Evolutionary conservation across 2,113 vertebrate genomes (phyloP), one percentile per base, ranked within the genome.

Genomic region (Strigops habroptila): DNA sequence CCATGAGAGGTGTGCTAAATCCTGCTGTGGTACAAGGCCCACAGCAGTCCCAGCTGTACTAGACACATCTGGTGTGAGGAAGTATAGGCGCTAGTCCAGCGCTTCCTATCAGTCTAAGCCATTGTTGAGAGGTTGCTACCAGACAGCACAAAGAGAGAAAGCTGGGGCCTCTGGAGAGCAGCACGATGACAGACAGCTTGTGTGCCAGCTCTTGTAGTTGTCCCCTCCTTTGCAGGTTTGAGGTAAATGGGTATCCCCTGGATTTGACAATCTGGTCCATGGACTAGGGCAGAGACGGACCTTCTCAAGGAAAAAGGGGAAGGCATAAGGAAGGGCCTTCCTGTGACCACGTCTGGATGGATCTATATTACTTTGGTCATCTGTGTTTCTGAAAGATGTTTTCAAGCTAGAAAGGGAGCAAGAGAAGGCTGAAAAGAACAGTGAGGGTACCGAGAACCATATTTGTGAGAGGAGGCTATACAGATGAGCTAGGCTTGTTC

Each of bases 141-240:
- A 82, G 59, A 22, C 33, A 77, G 22, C 6, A 65, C n/a, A 46
- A 35, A 18, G 13, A 77, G 13, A 77, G 24, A 63, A 76, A 51
- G 24, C 16, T 62, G 43, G 19, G 13, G 23, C 9, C 5, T 75
- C 39, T 79, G 25, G 18, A 43, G 8, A 33, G 12, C 28, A 68
- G 39, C 14, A n/a, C 3, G 4, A 43, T 43, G 57, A 51, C 0
- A 7, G n/a, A 5, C 9, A 65, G 12, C 31, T 82, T 3, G 2
- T 4, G 1, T 83, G 16, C 2, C 27, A 57, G 49, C 8, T 24
- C 35, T 16, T 60, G 33, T 12, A 78, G 44, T 3, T 55, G 18
- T 64, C 15, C 3, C 3, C 23, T 80, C 14, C 63, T 76, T 80
- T 80, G 30, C 52, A 55, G 9, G 8, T 83, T 30, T 86, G 30